A percentile compares a stretch with the other conserved stretches of the same genome.
Conservation (phyloP, 2,888 invertebrate species). For the Lasiommata megera region DNA sequence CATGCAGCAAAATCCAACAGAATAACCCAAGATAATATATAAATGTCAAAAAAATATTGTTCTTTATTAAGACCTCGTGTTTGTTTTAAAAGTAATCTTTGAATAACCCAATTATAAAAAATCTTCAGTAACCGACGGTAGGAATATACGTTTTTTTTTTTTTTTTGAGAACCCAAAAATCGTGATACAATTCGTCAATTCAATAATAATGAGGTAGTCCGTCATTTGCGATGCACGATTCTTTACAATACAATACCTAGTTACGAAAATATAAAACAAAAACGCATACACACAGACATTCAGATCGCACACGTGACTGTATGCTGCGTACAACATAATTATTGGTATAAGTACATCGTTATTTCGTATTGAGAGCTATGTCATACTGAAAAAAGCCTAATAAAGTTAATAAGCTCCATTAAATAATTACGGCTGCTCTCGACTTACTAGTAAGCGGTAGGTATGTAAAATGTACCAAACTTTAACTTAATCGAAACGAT, state of each 20-base stretch:
- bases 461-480: too few relatives aligned
- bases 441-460: neutral
- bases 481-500: too few relatives aligned
- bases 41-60: too few relatives aligned
- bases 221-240: neutral
- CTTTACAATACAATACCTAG: neutral
- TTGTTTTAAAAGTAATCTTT: too few relatives aligned
- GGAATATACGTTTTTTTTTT: too few relatives aligned
- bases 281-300: slow-evolving; percentile 1
- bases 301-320: slow-evolving; percentile 3
- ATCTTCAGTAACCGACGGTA: too few relatives aligned
- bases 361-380: neutral
- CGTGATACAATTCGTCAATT: neutral
- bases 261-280: slow-evolving; percentile 2
- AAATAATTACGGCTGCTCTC: neutral
- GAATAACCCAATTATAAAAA: too few relatives aligned
- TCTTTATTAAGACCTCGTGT: too few relatives aligned
- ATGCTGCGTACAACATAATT: slow-evolving; percentile 7
- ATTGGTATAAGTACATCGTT: neutral
- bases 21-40: too few relatives aligned
- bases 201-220: neutral
- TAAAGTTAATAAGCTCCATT: neutral
- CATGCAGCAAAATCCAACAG: too few relatives aligned
- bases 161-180: neutral
- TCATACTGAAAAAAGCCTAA: neutral